Percentiles rank a stretch among this genome's conserved stretches.
phyloP scores from a whole-genome alignment of 2,113 vertebrate species.

The Egretta garzetta region DNA sequence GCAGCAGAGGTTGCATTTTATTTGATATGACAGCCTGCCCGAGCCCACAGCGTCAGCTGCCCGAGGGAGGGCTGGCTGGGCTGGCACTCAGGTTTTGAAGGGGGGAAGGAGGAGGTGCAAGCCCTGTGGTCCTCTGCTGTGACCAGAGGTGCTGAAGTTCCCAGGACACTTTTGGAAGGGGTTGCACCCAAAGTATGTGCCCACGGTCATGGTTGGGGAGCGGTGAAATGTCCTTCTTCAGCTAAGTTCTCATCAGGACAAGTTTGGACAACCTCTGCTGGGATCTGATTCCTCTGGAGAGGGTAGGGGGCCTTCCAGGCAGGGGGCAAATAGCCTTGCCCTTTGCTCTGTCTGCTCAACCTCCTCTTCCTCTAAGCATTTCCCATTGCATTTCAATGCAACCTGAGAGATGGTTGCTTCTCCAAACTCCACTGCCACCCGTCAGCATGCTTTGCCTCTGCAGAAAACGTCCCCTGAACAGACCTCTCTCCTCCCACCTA shows the following conservation, averaged over 20 bases:
- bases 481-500: not conserved
- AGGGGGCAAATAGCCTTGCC: not conserved
- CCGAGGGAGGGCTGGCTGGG: not conserved
- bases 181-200: not conserved
- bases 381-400: not conserved
- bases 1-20: not conserved
- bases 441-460: not conserved
- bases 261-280: not conserved
- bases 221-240: not conserved
- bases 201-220: accelerated
- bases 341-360: not conserved
- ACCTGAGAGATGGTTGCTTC: not conserved
- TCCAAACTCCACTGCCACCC: not conserved
- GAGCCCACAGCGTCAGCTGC: not conserved
- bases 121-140: not conserved
- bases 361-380: not conserved
- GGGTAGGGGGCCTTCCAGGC: not conserved
- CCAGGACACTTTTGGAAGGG: accelerated
- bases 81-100: not conserved
- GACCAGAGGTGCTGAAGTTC: accelerated
- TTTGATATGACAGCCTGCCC: accelerated
- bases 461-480: not conserved
- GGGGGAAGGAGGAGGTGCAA: not conserved
- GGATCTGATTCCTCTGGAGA: accelerated
- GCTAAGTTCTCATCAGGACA: not conserved